Conservation (phyloP, 2,113 vertebrate genomes). For the Peromyscus polionotus region DNA sequence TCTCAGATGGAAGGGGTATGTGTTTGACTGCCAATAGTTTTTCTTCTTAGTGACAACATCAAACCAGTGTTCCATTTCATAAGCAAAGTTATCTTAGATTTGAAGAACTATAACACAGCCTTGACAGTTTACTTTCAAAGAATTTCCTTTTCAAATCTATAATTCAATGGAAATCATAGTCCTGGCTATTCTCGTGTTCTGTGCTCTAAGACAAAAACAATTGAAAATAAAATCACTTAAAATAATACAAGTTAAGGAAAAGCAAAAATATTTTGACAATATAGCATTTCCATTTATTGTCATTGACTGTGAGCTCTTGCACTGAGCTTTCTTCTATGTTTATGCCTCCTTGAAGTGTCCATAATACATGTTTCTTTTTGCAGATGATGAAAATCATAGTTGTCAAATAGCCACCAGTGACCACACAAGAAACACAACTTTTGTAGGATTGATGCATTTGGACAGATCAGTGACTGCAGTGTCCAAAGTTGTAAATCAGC, state of each 20-base stretch:
- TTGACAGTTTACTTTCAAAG: neutral
- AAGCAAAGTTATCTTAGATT: conserved; percentile 25
- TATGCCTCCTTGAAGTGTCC: neutral
- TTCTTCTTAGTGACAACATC: neutral
- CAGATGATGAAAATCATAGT: neutral
- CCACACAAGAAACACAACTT: neutral
- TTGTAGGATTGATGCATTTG: neutral
- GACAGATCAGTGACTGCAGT: neutral
- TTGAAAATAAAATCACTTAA: conserved; percentile 7
- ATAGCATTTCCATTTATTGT: neutral
- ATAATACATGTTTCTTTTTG: conserved; percentile 46
- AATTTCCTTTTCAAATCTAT: neutral
- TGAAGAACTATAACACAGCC: neutral
- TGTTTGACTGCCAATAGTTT: neutral
- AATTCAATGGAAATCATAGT: neutral
- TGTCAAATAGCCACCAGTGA: conserved; percentile 47
- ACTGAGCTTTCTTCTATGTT: neutral
- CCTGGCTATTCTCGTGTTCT: neutral
- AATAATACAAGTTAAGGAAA: conserved; percentile 32
- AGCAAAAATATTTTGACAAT: conserved; percentile 23
- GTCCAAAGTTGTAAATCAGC: conserved; percentile 41
- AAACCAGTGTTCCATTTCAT: neutral
- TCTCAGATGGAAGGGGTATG: neutral
- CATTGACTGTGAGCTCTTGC: neutral
- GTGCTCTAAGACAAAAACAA: neutral